Evolutionary conservation across 2,888 invertebrate species (phyloP), one percentile per base, ranked within the genome.

Genomic region (Aleiodes leptofemur): DNA sequence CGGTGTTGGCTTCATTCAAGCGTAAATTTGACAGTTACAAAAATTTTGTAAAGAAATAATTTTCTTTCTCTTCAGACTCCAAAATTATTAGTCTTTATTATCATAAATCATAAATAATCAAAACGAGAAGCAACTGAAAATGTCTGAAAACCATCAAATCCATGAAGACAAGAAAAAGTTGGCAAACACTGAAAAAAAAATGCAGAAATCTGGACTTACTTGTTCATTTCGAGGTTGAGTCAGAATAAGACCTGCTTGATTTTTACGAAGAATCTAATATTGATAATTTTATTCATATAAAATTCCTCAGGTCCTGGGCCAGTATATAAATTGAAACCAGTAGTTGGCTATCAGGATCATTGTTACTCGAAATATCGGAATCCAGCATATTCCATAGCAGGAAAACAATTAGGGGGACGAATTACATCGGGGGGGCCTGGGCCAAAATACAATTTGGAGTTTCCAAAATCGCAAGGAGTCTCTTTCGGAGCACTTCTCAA

Each of bases 301-400:
- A 11, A 9, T 50, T 50, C 16, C 13, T 34, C 68, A 93, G 94
- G 94, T 66, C 94, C 94, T 70, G 94, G 94, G 2, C 94, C 94
- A 38, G 92, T 92, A 50, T 94, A 94, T 88, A 79, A 86, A 84
- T 90, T 94, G 72, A 94, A 93, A 13, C 89, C 93, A 1, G 91
- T 93, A 6, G 91, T 93, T n/a, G 94, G 94, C 1, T 93, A 89
- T 86, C 85, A 89, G 6, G 82, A 88, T 14, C 94, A 94, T 88
- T 94, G 94, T 87, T 89, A 91, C 9, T 92, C 93, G 6, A 92
- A 90, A 68, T 90, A 90, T 84, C 90, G 93, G 77, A 91, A 91
- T 87, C 94, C 94, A 4, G 92, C 93, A 85, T 94, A 90, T 87
- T 92, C 93, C 59, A 92, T 94, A 85, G 92, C 93, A 16, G 85